These are phyloP conservation scores for Lagodon rhomboides DNA, from an alignment of 2,797 vertebrate genomes.

Conservation along the genomic window DNA sequence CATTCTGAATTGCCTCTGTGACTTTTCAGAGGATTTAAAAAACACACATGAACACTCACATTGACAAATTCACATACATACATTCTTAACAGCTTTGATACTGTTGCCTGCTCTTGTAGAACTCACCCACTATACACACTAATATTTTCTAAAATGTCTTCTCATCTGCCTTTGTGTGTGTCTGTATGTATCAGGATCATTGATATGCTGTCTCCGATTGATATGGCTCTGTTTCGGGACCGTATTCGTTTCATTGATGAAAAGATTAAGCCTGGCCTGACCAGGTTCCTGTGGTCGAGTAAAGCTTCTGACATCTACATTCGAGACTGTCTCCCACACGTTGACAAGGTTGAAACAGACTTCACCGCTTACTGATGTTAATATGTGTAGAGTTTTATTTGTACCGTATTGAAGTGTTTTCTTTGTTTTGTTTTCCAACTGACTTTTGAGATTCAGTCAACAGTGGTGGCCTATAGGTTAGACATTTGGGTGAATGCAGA, in stretches of 20 bases:
- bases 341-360: slow-evolving; percentile 87
- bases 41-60: neutral
- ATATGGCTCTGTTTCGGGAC: slow-evolving; percentile 88
- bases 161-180: neutral
- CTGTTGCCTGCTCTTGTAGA: neutral
- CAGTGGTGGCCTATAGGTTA: neutral
- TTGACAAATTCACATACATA: neutral
- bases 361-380: neutral
- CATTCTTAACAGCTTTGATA: neutral
- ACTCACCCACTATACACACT: neutral
- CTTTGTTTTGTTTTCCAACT: neutral
- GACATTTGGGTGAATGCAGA: neutral
- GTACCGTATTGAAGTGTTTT: neutral
- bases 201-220: slow-evolving; percentile 83
- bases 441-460: neutral
- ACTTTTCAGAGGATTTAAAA: neutral
- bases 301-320: slow-evolving; percentile 86
- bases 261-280: slow-evolving; percentile 90
- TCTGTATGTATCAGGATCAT: slow-evolving; percentile 84
- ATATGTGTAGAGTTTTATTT: neutral
- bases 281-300: slow-evolving; percentile 88
- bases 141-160: neutral
- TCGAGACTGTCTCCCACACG: slow-evolving; percentile 87
- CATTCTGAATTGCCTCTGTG: too few species aligned
- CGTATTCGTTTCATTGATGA: slow-evolving; percentile 86